A percentile compares a stretch with the other conserved stretches of the same genome.
Evolutionary conservation across 2,113 vertebrate genomes (phyloP).

Genomic region (Oryzias javanicus): DNA sequence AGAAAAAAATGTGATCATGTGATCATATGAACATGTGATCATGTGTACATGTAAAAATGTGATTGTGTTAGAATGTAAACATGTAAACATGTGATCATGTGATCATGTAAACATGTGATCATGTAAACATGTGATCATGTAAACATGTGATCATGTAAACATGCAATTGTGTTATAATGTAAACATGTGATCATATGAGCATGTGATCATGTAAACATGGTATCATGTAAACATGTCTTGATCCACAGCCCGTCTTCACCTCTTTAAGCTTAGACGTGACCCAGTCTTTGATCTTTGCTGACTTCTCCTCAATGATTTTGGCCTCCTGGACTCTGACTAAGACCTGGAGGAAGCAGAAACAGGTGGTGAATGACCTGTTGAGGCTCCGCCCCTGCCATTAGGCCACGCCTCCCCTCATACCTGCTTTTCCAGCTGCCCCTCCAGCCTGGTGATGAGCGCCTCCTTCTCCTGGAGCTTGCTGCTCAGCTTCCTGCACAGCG

Average conservation of each 20-base stretch:
- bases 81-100: no score
- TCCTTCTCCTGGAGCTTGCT: conserved; percentile 81
- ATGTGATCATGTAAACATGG: no score
- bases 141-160: no score
- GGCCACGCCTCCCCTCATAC: conserved; percentile 61
- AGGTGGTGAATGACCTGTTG: conserved; percentile 23
- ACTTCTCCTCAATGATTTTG: conserved; percentile 91
- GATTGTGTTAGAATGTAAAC: no score
- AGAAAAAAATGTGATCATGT: no score
- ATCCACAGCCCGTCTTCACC: conserved; percentile 69
- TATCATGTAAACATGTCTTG: background rate
- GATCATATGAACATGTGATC: no score
- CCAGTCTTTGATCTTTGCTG: conserved; percentile 97
- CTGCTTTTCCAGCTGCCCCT: conserved; percentile 85
- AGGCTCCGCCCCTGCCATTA: conserved; percentile 47
- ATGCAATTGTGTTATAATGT: no score
- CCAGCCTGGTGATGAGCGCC: conserved; percentile 78
- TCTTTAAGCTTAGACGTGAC: conserved; percentile 89
- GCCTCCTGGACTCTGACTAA: conserved; percentile 89
- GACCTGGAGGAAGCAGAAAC: conserved; percentile 76
- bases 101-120: no score
- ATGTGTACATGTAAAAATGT: no score
- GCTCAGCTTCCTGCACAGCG: conserved; percentile 76
- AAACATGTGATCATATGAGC: no score
- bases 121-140: no score